phyloP scores from a whole-genome alignment of 2,113 vertebrate species.

The Xyrauchen texanus region DNA sequence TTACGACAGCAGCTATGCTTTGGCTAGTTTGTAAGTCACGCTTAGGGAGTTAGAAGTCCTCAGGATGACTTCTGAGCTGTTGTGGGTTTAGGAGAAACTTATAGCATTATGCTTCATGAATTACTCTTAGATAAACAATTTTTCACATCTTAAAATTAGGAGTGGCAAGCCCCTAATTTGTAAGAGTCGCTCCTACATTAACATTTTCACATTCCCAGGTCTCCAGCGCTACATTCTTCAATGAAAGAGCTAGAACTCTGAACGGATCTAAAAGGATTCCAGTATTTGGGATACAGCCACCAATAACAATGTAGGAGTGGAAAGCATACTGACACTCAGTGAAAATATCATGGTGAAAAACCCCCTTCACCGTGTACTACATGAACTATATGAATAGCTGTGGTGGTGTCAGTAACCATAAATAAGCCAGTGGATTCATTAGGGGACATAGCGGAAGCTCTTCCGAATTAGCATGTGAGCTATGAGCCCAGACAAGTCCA shows the following conservation, averaged over 20 bases:
- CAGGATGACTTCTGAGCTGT: no score
- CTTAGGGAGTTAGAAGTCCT: no score
- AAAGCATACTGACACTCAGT: slow-evolving; percentile 1
- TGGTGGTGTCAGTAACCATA: slow-evolving; percentile 34
- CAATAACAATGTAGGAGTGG: not conserved
- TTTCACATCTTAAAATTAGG: no score
- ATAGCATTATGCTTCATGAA: no score
- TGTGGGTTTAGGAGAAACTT: no score
- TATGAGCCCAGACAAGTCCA: slow-evolving; percentile 63
- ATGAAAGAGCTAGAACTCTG: not conserved
- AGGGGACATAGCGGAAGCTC: slow-evolving; percentile 57
- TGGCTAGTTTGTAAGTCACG: no score
- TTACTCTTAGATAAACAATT: no score
- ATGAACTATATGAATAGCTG: slow-evolving; percentile 17
- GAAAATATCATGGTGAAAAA: slow-evolving; percentile 33
- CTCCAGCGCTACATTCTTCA: no score
- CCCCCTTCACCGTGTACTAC: slow-evolving; percentile 2
- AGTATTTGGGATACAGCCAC: not conserved
- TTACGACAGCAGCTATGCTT: no score
- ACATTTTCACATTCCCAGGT: no score
- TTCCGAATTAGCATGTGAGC: slow-evolving; percentile 63
- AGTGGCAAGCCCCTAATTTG: no score
- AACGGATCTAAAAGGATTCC: not conserved
- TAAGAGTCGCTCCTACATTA: no score
- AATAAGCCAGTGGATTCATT: slow-evolving; percentile 54